Evolutionary conservation across 1,140 invertebrate species (phyloP).

Genomic region (Nylanderia fulva): DNA sequence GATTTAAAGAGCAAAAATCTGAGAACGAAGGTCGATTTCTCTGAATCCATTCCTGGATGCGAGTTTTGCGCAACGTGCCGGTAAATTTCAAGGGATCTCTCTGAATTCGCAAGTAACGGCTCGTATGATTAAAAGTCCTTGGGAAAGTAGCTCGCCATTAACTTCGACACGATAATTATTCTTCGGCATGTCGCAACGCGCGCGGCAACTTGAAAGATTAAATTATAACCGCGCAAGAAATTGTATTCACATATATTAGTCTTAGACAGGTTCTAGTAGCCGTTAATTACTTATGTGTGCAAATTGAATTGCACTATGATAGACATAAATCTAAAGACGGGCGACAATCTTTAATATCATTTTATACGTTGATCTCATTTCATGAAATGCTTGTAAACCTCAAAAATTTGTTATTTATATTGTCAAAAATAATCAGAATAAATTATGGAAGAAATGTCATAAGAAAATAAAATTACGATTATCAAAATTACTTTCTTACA

Average conservation of each 20-base stretch:
- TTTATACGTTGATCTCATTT: neutral
- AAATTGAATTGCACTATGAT: constrained; percentile 31
- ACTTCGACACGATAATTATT: constrained; percentile 37
- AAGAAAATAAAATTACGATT: too few species aligned
- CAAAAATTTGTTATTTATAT: neutral
- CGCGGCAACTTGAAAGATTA: constrained; percentile 35
- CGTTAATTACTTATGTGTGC: constrained; percentile 23
- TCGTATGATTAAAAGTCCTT: constrained; percentile 59
- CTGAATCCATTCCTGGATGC: neutral
- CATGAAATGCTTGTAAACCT: neutral
- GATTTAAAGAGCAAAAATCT: neutral
- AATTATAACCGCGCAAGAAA: constrained; percentile 52
- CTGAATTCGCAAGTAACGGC: constrained; percentile 50
- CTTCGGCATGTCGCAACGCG: constrained; percentile 39
- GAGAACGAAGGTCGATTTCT: neutral
- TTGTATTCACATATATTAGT: neutral
- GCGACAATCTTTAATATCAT: neutral
- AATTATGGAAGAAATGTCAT: too few species aligned
- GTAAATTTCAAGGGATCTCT: constrained; percentile 17
- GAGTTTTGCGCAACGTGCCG: constrained; percentile 50
- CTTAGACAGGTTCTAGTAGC: constrained; percentile 25
- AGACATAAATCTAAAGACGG: constrained; percentile 1
- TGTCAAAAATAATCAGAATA: neutral
- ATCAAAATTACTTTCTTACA: too few species aligned
- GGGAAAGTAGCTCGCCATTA: constrained; percentile 63